Percentiles rank a stretch among this genome's conserved stretches.
phyloP scores from a whole-genome alignment of 2,113 vertebrate species.

The Corvus hawaiiensis region DNA sequence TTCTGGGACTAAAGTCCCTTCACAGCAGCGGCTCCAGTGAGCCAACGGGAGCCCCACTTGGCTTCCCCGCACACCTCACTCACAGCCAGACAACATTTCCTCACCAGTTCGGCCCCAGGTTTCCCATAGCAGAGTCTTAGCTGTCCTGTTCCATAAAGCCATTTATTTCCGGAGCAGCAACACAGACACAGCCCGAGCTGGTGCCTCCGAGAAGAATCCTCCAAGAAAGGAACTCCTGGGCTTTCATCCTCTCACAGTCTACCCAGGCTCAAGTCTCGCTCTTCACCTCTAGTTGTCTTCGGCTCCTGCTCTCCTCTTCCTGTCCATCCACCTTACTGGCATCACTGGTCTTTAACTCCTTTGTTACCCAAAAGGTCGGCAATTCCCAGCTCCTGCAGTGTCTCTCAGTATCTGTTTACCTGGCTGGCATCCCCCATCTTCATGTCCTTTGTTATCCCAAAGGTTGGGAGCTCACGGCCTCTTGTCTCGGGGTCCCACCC shows the following conservation, averaged over 20 bases:
- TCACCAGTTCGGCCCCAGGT: background rate
- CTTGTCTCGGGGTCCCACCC: background rate
- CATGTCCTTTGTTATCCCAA: background rate
- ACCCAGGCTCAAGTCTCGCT: background rate
- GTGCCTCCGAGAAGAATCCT: background rate
- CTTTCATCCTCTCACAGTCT: background rate
- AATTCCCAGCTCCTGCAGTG: background rate
- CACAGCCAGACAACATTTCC: background rate
- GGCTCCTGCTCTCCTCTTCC: background rate
- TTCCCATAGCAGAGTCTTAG: background rate
- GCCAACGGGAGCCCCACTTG: fast-evolving
- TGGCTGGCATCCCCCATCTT: background rate
- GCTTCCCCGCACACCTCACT: background rate
- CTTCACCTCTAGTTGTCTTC: fast-evolving
- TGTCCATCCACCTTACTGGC: background rate
- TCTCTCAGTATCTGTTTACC: background rate
- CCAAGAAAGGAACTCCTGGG: background rate
- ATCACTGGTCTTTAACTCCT: background rate
- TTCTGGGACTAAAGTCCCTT: background rate
- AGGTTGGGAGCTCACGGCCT: background rate
- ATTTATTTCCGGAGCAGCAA: background rate
- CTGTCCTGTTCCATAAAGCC: background rate
- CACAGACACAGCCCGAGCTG: background rate
- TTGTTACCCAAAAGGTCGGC: background rate
- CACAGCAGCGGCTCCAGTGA: background rate